Percentiles rank a stretch among this genome's conserved stretches.
phyloP scores from a whole-genome alignment of 2,888 invertebrate species.

The Drosophila aldrichi region DNA sequence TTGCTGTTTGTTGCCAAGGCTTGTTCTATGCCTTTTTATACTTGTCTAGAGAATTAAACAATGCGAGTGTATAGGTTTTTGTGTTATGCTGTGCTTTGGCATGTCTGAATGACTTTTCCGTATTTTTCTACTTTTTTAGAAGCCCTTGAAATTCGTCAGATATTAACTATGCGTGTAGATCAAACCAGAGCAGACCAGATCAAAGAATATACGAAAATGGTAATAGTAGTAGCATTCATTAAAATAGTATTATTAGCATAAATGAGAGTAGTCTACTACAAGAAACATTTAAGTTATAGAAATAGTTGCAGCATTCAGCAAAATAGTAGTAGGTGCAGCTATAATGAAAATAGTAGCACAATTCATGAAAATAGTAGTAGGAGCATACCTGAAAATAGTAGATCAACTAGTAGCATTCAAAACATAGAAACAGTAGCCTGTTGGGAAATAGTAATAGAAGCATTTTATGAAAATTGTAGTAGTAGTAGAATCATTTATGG shows the following conservation, averaged over 20 bases:
- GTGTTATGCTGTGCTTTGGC: neutral
- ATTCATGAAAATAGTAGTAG: neutral
- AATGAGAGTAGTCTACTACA: too few relatives aligned
- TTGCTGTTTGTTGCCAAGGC: constrained; percentile 34
- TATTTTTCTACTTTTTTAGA: neutral
- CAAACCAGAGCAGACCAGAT: too few relatives aligned
- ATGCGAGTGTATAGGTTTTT: neutral
- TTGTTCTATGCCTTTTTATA: constrained; percentile 37
- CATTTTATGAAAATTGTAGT: neutral
- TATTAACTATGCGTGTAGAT: too few relatives aligned
- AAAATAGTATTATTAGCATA: neutral
- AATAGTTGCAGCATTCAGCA: neutral
- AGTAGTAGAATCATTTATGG: neutral
- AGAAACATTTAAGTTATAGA: too few relatives aligned
- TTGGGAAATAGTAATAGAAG: too few relatives aligned
- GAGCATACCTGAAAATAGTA: neutral
- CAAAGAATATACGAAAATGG: neutral
- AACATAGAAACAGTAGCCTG: too few relatives aligned
- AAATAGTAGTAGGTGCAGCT: neutral
- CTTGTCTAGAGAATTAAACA: neutral
- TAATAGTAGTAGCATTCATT: neutral
- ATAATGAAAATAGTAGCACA: neutral
- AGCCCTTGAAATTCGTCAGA: neutral
- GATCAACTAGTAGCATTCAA: neutral
- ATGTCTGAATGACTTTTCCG: neutral